Percentiles rank a stretch among this genome's conserved stretches.
These are phyloP conservation scores for Sebastes cheni DNA, from an alignment of 2,797 vertebrate genomes.

Conservation along the genomic window DNA sequence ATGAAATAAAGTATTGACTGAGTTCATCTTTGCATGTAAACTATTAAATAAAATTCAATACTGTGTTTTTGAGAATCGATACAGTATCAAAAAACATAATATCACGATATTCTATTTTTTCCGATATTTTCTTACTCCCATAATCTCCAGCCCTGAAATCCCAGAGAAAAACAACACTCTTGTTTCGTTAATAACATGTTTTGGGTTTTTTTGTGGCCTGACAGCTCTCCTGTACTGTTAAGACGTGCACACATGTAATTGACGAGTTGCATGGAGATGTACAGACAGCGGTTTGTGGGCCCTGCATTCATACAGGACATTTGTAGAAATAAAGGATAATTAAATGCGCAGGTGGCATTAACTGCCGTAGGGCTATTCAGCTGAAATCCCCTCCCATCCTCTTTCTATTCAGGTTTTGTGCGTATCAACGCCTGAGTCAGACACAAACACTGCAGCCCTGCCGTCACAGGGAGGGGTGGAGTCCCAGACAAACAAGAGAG, in stretches of 20 bases:
- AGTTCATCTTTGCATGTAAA: too few relatives aligned
- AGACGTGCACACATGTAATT: neutral
- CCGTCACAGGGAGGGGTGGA: neutral
- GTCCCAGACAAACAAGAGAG: neutral
- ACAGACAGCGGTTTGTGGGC: conserved; percentile 29
- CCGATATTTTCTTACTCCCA: too few relatives aligned
- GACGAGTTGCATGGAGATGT: conserved; percentile 19
- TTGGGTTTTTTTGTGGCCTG: neutral
- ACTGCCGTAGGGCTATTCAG: conserved; percentile 36
- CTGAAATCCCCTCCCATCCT: conserved; percentile 33
- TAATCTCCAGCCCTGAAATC: neutral
- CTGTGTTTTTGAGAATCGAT: too few relatives aligned
- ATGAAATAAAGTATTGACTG: too few relatives aligned
- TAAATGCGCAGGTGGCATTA: conserved; percentile 49
- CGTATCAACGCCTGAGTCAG: conserved; percentile 53
- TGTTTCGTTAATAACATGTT: neutral
- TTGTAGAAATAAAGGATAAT: conserved; percentile 42
- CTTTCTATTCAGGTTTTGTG: conserved; percentile 34
- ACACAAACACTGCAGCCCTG: conserved; percentile 44
- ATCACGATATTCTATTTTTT: too few relatives aligned
- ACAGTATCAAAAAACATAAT: too few relatives aligned
- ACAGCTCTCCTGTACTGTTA: neutral
- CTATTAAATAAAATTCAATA: too few relatives aligned
- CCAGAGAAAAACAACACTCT: neutral
- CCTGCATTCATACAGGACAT: conserved; percentile 26